These are phyloP conservation scores for Hylaeus volcanicus DNA, from an alignment of 1,140 invertebrate species.

Conservation along the genomic window DNA sequence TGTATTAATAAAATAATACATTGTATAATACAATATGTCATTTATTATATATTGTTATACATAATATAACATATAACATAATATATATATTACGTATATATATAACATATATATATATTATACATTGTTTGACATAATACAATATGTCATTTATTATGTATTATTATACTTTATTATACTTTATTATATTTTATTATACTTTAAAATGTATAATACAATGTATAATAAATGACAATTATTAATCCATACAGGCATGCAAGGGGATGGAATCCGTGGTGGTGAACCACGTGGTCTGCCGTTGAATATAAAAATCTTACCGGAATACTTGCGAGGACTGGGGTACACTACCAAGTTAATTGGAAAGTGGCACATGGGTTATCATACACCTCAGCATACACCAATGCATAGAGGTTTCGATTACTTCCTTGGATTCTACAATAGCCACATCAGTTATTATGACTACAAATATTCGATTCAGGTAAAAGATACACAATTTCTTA, in stretches of 20 bases:
- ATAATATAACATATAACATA: too few relatives aligned
- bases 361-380: conserved; percentile 87
- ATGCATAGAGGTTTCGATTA: conserved; percentile 84
- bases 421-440: conserved; percentile 85
- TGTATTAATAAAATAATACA: too few relatives aligned
- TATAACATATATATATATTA: too few relatives aligned
- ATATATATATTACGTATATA: too few relatives aligned
- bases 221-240: background rate
- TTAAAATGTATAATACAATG: background rate
- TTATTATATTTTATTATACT: too few relatives aligned
- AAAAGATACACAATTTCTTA: conserved; percentile 19
- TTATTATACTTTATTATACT: too few relatives aligned
- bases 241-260: conserved; percentile 81
- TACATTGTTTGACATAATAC: too few relatives aligned
- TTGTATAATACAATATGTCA: too few relatives aligned
- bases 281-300: conserved; percentile 82
- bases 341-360: conserved; percentile 86
- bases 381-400: conserved; percentile 83
- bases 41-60: too few relatives aligned
- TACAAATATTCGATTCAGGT: conserved; percentile 80
- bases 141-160: too few relatives aligned
- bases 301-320: conserved; percentile 81
- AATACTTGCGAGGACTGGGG: conserved; percentile 80
- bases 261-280: conserved; percentile 80
- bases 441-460: conserved; percentile 84